Base-by-base conservation (phyloP, 2,888 invertebrate species). In the Cryptus viduatorius region DNA sequence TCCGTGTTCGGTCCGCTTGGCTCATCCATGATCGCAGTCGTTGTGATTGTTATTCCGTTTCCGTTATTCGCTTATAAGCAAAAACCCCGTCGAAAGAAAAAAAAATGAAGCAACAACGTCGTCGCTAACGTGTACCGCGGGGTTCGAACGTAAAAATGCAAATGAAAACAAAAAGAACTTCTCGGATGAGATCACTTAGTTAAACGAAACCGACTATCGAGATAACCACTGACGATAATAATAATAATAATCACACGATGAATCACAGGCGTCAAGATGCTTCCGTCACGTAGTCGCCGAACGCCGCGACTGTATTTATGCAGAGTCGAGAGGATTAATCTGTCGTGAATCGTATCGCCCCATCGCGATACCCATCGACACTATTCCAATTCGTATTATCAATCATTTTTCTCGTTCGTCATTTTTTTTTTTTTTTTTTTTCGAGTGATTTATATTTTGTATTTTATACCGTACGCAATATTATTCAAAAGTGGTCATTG, bases 301-400 rank as follows among this genome's bases (percentile, higher is more conserved):
- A 31, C 31, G 29, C 31, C 14, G 64, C 31, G 31, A 64, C 31
- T n/a, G 29, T 29, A 29, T 61, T 75, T 73, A 73, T n/a, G 44
- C 61, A 59, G 31, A 61, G n/a, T 48, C 64, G 75, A 37, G 46
- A 16, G 46, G 48, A 61, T 31, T 65, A 53, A 50, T 72, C 65
- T 50, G 65, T 82, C 82, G 82, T 46, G 31, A 72, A 77, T 71
- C 82, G 71, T 77, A 72, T 82, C 82, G 82, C 16, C 64, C 64
- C 53, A 59, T 82, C 64, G 65, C 46, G 31, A 48, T 56, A 77
- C 71, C 77, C 71, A 71, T 67, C 56, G 71, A 82, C 65, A 61
- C 59, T 77, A 56, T 71, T 67, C 46, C 64, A 65, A 12, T 19
- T 50, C 46, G 46, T 8, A 64, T 46, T 72, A 37, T 44, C 71